phyloP scores from a whole-genome alignment of 2,797 vertebrate genomes.

The Sciurus vulgaris region DNA sequence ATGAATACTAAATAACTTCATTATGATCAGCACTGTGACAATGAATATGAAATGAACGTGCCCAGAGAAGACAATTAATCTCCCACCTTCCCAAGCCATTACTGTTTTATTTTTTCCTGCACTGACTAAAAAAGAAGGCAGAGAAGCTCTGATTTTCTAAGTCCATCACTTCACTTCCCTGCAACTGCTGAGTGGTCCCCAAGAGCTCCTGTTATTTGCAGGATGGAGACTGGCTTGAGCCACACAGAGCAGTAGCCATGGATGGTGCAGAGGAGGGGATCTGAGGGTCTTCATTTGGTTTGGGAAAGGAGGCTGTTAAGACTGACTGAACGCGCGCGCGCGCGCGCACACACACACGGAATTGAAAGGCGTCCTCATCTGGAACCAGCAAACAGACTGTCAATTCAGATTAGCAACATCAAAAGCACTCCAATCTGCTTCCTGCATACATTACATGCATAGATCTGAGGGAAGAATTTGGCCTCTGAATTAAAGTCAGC shows the following conservation, averaged over 20 bases:
- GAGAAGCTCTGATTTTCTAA: conserved; percentile 50
- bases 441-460: conserved; percentile 55
- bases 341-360: neutral
- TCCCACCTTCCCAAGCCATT: conserved; percentile 64
- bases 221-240: neutral
- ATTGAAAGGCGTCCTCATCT: conserved; percentile 45
- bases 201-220: neutral
- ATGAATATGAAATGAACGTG: conserved; percentile 73
- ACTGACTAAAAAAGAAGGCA: conserved; percentile 57
- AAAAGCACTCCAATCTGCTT: conserved; percentile 67
- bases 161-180: neutral
- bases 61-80: conserved; percentile 82
- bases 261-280: neutral
- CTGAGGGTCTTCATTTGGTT: neutral
- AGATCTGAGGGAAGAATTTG: conserved; percentile 73
- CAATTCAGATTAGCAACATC: conserved; percentile 77
- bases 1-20: conserved; percentile 82
- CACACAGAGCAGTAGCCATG: neutral
- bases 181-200: neutral
- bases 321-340: neutral
- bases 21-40: conserved; percentile 70
- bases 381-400: conserved; percentile 75
- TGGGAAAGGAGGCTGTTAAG: neutral
- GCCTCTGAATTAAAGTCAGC: conserved; percentile 60
- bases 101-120: conserved; percentile 66